Conservation (phyloP, 2,113 vertebrate species). For the Pleuronectes platessa region DNA sequence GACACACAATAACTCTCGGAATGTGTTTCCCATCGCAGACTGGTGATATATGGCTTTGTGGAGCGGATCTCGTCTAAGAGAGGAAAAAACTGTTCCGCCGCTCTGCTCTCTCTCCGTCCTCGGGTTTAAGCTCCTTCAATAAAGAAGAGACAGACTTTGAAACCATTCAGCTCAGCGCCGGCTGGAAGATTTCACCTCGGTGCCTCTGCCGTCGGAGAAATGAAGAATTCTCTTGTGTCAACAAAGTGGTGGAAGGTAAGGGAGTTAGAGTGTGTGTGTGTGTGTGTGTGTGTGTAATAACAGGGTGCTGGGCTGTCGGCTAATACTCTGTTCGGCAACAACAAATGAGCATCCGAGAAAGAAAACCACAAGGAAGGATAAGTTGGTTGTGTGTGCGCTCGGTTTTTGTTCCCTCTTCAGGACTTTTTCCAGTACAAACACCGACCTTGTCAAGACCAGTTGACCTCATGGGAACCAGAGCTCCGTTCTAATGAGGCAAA, state of each 20-base stretch:
- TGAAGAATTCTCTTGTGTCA: conserved; percentile 32
- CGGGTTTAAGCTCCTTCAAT: conserved; percentile 16
- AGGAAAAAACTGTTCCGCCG: neutral
- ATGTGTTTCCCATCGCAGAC: conserved; percentile 32
- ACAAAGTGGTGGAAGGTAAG: conserved; percentile 28
- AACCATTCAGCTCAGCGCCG: conserved; percentile 19
- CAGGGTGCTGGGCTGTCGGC: neutral
- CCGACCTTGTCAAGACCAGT: too few relatives aligned
- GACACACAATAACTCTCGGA: conserved; percentile 13
- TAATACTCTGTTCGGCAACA: too few relatives aligned
- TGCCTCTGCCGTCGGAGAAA: conserved; percentile 8
- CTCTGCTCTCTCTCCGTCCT: neutral
- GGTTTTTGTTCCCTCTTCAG: too few relatives aligned
- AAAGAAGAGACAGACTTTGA: conserved; percentile 12
- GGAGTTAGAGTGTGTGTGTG: too few relatives aligned
- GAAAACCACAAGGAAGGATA: too few relatives aligned
- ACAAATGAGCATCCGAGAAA: too few relatives aligned
- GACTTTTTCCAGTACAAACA: too few relatives aligned
- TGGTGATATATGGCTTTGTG: conserved; percentile 3
- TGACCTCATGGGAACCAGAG: too few relatives aligned
- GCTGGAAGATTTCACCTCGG: conserved; percentile 11
- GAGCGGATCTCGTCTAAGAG: conserved; percentile 5
- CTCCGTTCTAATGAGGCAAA: too few relatives aligned
- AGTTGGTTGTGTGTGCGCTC: too few relatives aligned
- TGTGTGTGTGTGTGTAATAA: conserved; percentile 3